These are phyloP conservation scores for Vanessa cardui DNA, from an alignment of 2,888 invertebrate genomes.

Conservation along the genomic window DNA sequence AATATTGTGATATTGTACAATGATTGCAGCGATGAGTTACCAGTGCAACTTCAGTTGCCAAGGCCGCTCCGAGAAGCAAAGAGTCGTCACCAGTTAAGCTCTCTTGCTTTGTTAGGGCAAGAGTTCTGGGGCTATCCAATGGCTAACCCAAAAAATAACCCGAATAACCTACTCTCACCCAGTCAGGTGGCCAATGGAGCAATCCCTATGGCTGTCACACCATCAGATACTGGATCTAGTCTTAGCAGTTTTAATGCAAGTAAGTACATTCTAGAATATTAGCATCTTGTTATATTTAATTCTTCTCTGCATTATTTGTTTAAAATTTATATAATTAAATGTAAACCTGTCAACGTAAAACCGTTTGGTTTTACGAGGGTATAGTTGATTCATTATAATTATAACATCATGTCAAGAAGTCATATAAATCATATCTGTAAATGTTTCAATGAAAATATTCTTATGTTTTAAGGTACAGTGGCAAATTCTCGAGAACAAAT, in stretches of 20 bases:
- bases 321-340: no score
- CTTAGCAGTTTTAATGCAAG: constrained; percentile 88
- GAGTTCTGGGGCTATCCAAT: constrained; percentile 93
- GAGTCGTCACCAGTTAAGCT: constrained; percentile 94
- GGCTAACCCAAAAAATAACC: constrained; percentile 86
- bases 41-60: constrained; percentile 94
- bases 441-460: not conserved
- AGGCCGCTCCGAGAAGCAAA: constrained; percentile 93
- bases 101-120: constrained; percentile 94
- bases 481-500: constrained; percentile 70
- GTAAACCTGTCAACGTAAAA: no score
- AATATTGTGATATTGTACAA: not conserved
- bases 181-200: constrained; percentile 67
- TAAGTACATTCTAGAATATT: constrained; percentile 49
- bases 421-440: not conserved
- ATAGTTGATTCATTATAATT: not conserved
- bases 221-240: constrained; percentile 87
- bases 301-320: no score
- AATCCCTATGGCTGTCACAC: constrained; percentile 79
- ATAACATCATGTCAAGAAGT: not conserved
- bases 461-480: constrained; percentile 58
- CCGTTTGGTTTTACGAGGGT: no score
- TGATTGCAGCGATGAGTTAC: constrained; percentile 92
- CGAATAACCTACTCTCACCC: constrained; percentile 67
- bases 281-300: no score